Percentiles rank a stretch among this genome's conserved stretches.
These are phyloP conservation scores for Shinisaurus crocodilurus DNA, from an alignment of 2,113 vertebrate species.

Conservation along the genomic window DNA sequence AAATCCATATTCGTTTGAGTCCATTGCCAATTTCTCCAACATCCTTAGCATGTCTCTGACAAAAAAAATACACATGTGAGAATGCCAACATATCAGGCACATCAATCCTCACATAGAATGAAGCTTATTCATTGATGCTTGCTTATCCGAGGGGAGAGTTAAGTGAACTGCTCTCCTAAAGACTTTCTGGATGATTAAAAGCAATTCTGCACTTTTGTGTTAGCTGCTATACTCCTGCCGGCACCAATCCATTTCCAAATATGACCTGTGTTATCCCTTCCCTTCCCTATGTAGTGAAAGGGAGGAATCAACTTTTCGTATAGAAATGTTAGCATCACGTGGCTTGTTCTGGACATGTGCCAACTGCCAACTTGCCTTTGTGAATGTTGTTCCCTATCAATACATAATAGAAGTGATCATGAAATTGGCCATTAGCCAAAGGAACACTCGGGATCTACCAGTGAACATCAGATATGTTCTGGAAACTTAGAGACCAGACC, in stretches of 20 bases:
- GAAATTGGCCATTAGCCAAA: neutral
- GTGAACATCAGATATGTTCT: neutral
- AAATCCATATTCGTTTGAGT: no score
- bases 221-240: no score
- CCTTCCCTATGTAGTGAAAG: neutral
- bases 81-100: neutral
- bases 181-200: neutral
- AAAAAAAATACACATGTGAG: neutral
- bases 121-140: neutral
- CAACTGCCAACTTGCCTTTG: neutral
- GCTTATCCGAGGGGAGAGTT: neutral
- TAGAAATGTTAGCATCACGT: neutral
- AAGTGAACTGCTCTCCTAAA: neutral
- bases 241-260: neutral
- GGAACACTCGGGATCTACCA: neutral
- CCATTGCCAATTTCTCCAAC: no score
- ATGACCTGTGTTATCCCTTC: neutral
- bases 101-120: neutral
- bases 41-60: no score
- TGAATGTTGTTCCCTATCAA: neutral
- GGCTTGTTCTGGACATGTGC: no score
- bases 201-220: neutral
- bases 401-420: neutral
- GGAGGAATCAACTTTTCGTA: neutral
- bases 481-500: neutral